Percentiles rank a stretch among this genome's conserved stretches.
Evolutionary conservation across 2,113 vertebrate species (phyloP).

Genomic region (Chamaea fasciata): DNA sequence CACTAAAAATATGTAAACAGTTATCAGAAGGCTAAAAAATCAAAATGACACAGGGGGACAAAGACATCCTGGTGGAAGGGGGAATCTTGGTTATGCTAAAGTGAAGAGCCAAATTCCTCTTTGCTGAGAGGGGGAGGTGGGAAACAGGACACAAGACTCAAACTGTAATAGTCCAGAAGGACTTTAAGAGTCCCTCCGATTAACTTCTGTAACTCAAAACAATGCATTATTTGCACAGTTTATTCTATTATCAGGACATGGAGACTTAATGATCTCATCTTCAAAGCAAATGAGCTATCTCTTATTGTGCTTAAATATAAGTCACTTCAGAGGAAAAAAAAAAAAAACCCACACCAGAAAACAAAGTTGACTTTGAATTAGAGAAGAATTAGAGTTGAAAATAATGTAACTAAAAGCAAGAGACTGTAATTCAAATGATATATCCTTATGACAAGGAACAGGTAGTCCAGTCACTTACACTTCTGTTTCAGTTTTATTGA

Average conservation of each 20-base stretch:
- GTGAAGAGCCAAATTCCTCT: background rate
- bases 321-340: background rate
- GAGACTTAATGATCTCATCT: background rate
- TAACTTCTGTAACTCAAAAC: background rate
- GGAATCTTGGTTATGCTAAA: background rate
- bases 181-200: background rate
- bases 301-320: background rate
- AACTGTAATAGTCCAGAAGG: background rate
- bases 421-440: background rate
- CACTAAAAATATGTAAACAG: no score
- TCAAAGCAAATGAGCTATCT: background rate
- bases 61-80: background rate
- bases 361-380: background rate
- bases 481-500: background rate
- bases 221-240: background rate
- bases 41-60: background rate
- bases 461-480: background rate
- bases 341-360: background rate
- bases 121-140: background rate
- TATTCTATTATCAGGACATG: background rate
- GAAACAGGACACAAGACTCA: background rate
- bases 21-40: no score
- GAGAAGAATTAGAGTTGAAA: background rate
- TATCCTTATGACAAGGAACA: background rate
- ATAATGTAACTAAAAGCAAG: background rate